Conservation (phyloP, 2,888 invertebrate genomes). For the Serrognathus titanus region DNA sequence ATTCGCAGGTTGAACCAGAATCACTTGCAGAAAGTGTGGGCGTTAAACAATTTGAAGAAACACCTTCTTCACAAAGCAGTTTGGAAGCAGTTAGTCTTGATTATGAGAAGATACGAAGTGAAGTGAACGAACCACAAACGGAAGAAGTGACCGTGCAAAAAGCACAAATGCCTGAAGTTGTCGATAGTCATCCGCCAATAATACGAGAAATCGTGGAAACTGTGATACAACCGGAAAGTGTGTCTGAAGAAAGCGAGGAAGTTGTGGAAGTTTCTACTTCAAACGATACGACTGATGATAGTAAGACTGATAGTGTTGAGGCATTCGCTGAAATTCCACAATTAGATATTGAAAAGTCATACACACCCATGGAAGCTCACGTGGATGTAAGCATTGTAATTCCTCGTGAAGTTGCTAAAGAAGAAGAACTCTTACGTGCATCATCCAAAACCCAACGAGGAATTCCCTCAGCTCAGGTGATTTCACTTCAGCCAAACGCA, state of each 20-base stretch:
- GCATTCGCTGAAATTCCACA: no score
- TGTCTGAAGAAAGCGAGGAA: not conserved
- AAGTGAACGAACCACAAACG: no score
- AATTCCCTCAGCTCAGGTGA: no score
- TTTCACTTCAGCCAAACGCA: no score
- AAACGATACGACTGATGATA: no score
- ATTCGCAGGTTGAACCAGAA: constrained; percentile 6
- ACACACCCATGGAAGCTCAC: constrained; percentile 9
- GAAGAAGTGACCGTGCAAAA: not conserved
- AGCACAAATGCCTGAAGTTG: not conserved
- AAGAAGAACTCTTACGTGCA: no score
- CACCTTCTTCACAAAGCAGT: constrained; percentile 5
- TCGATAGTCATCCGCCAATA: not conserved
- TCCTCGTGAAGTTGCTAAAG: not conserved
- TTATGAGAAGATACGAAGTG: constrained; percentile 1
- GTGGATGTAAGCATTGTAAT: constrained; percentile 8
- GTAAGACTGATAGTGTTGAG: not conserved
- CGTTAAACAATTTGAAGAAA: not conserved
- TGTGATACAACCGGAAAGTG: no score
- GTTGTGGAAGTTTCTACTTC: not conserved
- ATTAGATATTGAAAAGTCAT: no score
- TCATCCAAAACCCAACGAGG: no score
- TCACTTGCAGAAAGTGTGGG: not conserved
- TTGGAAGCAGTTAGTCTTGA: constrained; percentile 19
- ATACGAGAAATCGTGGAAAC: not conserved